Base-by-base conservation (phyloP, 2,888 invertebrate species). In the Pseudococcus longispinus region DNA sequence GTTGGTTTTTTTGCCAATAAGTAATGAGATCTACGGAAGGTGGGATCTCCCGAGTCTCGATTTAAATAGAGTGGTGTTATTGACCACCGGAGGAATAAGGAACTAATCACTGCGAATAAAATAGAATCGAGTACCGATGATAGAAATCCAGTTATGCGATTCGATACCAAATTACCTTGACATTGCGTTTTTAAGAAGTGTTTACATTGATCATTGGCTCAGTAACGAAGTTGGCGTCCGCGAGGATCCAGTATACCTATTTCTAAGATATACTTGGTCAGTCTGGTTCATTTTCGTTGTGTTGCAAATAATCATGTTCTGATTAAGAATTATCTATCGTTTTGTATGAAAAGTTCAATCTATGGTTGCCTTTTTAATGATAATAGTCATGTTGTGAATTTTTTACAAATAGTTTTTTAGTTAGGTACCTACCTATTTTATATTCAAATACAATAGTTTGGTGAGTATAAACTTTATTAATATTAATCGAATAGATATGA, bases 31-130 rank as follows among this genome's bases (percentile, higher is more conserved):
- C 60, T 60, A 9, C 9, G 11, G 3, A 60, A 23, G 60, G 13
- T 9, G 60, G 60, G 20, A 60, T 60, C 60, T 23, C 11, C 60
- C 23, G 23, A 23, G n/a, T n/a, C 1, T 23, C 9, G 9, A 55
- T 23, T 23, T 37, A 9, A 5, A 60, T 1, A 18, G 15, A 26
- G 70, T 29, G 29, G 29, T 29, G 70, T 70, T 70, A 70, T 32
- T 70, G 70, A 70, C 70, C 70, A 70, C 29, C 70, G 18, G 29
- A 15, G 26, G 70, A 29, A 18, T 70, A 18, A 70, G 70, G 70
- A 70, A 70, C 70, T 70, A 18, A 70, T 70, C 70, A 70, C 70
- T 65, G 65, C 55, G 55, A 18, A 70, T 70, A 70, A 70, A 29
- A 70, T 29, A 70, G 70, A 70, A 70, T 70, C 29, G 29, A 70